Conservation (phyloP, 1,140 invertebrate species). For the Carposina sasakii region DNA sequence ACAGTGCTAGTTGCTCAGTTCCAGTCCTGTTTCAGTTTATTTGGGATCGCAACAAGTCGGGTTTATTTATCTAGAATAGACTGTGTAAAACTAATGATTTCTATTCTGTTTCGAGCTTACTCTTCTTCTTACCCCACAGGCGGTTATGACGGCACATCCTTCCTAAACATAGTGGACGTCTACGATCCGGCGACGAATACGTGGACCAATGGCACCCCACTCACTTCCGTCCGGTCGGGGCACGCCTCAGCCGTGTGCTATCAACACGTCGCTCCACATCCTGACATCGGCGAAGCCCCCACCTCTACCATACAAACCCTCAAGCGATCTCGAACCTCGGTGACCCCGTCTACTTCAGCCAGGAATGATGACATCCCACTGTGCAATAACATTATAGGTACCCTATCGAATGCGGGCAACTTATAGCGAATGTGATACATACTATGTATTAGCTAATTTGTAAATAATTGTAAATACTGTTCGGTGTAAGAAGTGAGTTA, state of each 20-base stretch:
- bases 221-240: constrained; percentile 90
- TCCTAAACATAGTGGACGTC: constrained; percentile 88
- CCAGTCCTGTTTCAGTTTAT: too few species aligned
- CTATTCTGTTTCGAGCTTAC: too few species aligned
- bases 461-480: too few species aligned
- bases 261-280: constrained; percentile 75
- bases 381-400: constrained; percentile 41
- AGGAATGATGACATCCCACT: constrained; percentile 33
- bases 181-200: constrained; percentile 84
- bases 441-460: constrained; percentile 9
- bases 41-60: too few species aligned
- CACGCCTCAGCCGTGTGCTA: constrained; percentile 92
- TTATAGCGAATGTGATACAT: constrained; percentile 14
- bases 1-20: too few species aligned
- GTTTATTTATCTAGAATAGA: too few species aligned
- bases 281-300: constrained; percentile 5
- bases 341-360: background rate
- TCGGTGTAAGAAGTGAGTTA: too few species aligned
- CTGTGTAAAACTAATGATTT: too few species aligned
- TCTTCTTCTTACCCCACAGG: constrained; percentile 73
- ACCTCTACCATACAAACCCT: constrained; percentile 8
- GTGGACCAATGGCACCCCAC: constrained; percentile 83
- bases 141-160: constrained; percentile 88
- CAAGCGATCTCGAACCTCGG: constrained; percentile 21
- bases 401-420: constrained; percentile 25